Evolutionary conservation across 2,888 invertebrate species (phyloP).

Genomic region (Anoncus sp.): DNA sequence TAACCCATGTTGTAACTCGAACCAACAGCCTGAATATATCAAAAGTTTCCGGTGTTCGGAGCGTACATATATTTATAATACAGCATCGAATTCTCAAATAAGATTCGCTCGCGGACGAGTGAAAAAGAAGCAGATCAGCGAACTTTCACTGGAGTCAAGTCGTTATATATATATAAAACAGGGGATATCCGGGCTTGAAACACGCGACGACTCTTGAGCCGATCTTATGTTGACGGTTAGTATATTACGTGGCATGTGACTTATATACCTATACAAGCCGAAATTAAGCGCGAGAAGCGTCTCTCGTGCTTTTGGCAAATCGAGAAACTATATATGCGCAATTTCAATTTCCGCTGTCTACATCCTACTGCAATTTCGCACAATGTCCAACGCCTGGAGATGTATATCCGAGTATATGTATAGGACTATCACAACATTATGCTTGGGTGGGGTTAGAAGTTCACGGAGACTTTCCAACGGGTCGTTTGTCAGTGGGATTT

Average conservation of each 20-base stretch:
- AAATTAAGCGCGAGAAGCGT: conserved; percentile 38
- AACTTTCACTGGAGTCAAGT: conserved; percentile 30
- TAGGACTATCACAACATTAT: not conserved
- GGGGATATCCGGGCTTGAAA: conserved; percentile 6
- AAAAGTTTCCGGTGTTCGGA: not conserved
- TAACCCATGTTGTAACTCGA: not conserved
- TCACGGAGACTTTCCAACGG: conserved; percentile 1
- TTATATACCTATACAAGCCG: not conserved
- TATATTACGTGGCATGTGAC: not conserved
- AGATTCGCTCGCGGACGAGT: conserved; percentile 4
- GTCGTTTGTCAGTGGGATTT: conserved; percentile 17
- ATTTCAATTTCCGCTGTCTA: conserved; percentile 35
- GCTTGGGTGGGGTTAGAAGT: conserved; percentile 8
- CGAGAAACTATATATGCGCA: conserved; percentile 13
- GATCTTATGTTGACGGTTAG: not conserved
- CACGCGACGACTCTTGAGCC: conserved; percentile 37
- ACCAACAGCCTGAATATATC: not conserved
- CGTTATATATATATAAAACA: conserved; percentile 3
- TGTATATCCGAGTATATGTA: not conserved
- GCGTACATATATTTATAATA: not conserved
- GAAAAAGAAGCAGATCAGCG: not conserved
- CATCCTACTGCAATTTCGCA: not conserved
- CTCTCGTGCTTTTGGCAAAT: conserved; percentile 34
- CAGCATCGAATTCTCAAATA: not conserved
- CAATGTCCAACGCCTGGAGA: conserved; percentile 6